These are phyloP conservation scores for Montipora foliosa DNA, from an alignment of 64 coral and sea anemone genomes.

Conservation along the genomic window DNA sequence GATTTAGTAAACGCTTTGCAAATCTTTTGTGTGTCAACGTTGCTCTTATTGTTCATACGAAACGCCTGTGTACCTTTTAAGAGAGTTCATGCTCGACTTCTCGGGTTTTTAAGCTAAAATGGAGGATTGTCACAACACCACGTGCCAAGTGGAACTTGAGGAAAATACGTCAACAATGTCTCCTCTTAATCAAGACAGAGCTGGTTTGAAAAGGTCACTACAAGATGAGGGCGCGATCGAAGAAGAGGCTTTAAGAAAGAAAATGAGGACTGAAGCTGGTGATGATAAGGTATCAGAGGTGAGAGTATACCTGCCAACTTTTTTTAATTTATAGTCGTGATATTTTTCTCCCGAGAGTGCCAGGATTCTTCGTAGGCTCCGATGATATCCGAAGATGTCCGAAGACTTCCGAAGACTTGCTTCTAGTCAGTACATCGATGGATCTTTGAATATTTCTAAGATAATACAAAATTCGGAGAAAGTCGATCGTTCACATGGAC, in stretches of 20 bases:
- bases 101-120: not conserved
- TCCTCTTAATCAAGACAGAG: not conserved
- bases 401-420: too few relatives aligned
- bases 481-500: too few relatives aligned
- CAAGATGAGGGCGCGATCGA: conserved; percentile 3
- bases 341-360: too few relatives aligned
- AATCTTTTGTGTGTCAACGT: not conserved
- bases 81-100: too few relatives aligned
- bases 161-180: not conserved
- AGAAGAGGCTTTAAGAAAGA: not conserved
- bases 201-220: not conserved
- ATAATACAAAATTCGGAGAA: too few relatives aligned
- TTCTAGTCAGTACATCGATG: too few relatives aligned
- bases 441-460: too few relatives aligned
- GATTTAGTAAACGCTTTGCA: not conserved
- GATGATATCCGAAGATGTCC: too few relatives aligned
- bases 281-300: not conserved
- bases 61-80: not conserved
- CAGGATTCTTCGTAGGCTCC: too few relatives aligned
- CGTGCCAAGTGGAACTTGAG: not conserved
- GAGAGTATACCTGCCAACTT: not conserved
- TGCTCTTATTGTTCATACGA: not conserved
- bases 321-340: too few relatives aligned
- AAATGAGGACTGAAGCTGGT: not conserved
- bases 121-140: not conserved